These are phyloP conservation scores for Hylia prasina DNA, from an alignment of 2,113 vertebrate species.

Conservation along the genomic window DNA sequence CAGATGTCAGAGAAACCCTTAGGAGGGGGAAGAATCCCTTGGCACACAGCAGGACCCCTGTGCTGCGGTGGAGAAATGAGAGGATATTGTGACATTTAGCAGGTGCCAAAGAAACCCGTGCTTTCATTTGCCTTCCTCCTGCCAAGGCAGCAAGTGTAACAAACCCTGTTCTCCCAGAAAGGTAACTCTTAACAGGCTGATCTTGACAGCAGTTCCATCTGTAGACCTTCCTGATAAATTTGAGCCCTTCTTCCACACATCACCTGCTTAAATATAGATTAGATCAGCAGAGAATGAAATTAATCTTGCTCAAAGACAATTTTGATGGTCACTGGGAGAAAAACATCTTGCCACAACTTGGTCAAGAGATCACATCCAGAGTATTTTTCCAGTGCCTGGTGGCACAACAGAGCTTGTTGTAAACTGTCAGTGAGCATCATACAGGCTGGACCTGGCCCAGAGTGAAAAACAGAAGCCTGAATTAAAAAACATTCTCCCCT, in stretches of 20 bases:
- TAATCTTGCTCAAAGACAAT: neutral
- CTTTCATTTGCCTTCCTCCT: neutral
- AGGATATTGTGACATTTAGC: neutral
- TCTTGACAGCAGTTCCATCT: neutral
- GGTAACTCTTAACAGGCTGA: neutral
- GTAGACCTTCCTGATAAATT: neutral
- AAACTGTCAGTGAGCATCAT: neutral
- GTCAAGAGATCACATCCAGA: neutral
- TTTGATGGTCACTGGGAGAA: neutral
- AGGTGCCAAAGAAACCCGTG: neutral
- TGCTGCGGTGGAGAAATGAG: rapidly evolving
- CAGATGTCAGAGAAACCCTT: neutral
- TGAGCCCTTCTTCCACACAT: neutral
- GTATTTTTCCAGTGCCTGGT: neutral
- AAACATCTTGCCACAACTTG: neutral
- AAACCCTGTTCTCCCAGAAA: neutral
- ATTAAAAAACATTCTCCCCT: neutral
- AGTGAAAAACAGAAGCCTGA: neutral
- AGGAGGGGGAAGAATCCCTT: neutral
- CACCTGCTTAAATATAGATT: neutral
- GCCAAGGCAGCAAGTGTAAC: neutral
- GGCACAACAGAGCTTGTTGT: neutral
- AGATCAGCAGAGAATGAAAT: neutral
- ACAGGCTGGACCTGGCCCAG: neutral
- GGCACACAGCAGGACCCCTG: neutral